Conservation (phyloP, 1,140 invertebrate species). For the Diorhabda sublineata region DNA sequence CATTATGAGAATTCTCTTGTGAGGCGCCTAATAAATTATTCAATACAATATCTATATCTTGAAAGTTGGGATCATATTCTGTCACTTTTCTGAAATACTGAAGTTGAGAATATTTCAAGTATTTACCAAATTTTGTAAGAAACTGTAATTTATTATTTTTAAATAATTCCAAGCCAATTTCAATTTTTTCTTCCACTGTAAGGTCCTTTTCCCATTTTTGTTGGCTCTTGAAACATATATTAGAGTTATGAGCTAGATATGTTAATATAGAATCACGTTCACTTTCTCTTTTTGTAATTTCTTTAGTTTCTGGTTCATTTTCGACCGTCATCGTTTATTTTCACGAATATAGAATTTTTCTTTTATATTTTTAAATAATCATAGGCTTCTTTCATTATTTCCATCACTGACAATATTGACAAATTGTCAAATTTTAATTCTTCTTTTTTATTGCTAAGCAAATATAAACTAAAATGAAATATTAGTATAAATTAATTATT, state of each 20-base stretch:
- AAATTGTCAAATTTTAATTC: no score
- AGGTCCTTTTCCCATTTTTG: slow-evolving; percentile 73
- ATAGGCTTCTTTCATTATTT: no score
- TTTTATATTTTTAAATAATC: background rate
- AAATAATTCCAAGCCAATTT: slow-evolving; percentile 64
- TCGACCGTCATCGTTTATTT: background rate
- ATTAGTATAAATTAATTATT: no score
- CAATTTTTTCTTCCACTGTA: slow-evolving; percentile 60
- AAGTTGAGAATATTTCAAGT: slow-evolving; percentile 63
- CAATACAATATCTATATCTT: slow-evolving; percentile 60
- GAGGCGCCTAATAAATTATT: slow-evolving; percentile 54
- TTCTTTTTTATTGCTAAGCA: no score
- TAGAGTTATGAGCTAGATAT: slow-evolving; percentile 29
- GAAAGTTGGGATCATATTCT: slow-evolving; percentile 46
- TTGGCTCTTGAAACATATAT: slow-evolving; percentile 51
- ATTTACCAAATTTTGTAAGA: slow-evolving; percentile 70
- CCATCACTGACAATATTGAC: no score
- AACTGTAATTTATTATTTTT: slow-evolving; percentile 64
- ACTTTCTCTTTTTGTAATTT: background rate
- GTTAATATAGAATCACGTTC: slow-evolving; percentile 31
- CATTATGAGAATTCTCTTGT: slow-evolving; percentile 63
- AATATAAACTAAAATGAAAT: no score
- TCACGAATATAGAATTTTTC: background rate
- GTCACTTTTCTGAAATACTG: slow-evolving; percentile 57
- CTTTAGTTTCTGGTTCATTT: background rate